Evolutionary conservation across 2,797 vertebrate species (phyloP), one percentile per base, ranked within the genome.

Genomic region (Myoxocephalus aenaeus): DNA sequence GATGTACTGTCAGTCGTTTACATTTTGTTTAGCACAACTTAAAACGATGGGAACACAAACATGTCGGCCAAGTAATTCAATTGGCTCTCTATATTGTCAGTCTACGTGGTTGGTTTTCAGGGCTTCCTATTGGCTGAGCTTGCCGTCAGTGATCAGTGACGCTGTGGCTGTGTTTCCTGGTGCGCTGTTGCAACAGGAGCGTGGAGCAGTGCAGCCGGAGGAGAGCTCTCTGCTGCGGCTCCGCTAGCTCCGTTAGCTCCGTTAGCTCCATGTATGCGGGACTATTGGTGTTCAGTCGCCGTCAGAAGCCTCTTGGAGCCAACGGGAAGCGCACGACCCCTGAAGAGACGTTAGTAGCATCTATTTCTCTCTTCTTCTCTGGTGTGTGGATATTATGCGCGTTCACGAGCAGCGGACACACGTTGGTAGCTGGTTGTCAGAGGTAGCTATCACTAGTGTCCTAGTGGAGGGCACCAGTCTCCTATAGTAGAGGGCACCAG

Each of bases 81-180:
- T 93, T 95, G 92, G 95, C 25, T 78, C 1, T 1, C 4, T 0
- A 5, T 17, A 2, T 5, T 86, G 89, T 87, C 94, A 78, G 12
- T 93, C 77, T 9, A 44, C 18, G n/a, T 20, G 0, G 42, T 38
- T n/a, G 15, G 29, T n/a, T 40, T 72, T 40, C 12, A 0, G 3
- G 3, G 0, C 5, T 6, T 82, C 18, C 70, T 11, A 90, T 95
- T 95, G 93, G 95, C 70, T 73, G 13, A 2, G 0, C 6, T 1
- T 0, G 51, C 86, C 87, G 92, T 91, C 94, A 85, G 32, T 94
- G 36, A 20, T 4, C 1, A 0, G 50, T 68, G 85, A 86, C 85
- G 78, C n/a, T 14, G 15, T 11, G 58, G 50, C 27, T 72, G 80
- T 59, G 84, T 90, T 90, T 87, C 66, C 87, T 90, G 85, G 81